These are phyloP conservation scores for Tragopan temminckii DNA, from an alignment of 2,797 vertebrate species.

Conservation along the genomic window DNA sequence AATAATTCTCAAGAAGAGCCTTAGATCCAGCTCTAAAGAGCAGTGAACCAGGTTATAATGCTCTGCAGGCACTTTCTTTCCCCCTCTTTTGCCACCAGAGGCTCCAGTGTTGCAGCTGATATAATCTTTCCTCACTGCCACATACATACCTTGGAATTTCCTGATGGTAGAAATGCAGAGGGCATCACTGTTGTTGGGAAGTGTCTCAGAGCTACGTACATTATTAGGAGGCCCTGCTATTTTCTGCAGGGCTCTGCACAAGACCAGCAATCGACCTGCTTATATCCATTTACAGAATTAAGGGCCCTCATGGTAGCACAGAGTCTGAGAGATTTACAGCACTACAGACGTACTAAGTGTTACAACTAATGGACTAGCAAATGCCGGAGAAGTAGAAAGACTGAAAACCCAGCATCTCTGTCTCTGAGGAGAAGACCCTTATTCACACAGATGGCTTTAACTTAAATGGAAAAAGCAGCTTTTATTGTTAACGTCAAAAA, in stretches of 20 bases:
- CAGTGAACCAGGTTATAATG: not conserved
- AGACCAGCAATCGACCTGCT: not conserved
- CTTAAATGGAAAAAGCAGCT: constrained; percentile 29
- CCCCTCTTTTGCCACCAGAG: rapidly evolving
- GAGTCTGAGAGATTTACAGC: not conserved
- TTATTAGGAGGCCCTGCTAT: not conserved
- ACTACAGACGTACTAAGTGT: not conserved
- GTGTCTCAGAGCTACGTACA: not conserved
- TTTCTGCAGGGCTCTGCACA: not conserved
- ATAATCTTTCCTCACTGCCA: not conserved
- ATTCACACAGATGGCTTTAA: not conserved
- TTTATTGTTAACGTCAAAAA: not conserved
- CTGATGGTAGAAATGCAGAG: not conserved
- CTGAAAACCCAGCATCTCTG: constrained; percentile 2
- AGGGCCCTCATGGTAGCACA: not conserved
- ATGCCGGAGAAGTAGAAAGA: not conserved
- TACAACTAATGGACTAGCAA: constrained; percentile 5
- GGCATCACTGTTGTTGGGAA: not conserved
- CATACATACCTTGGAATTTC: not conserved
- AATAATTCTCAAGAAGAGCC: not conserved
- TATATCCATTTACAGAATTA: not conserved
- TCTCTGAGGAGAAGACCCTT: not conserved
- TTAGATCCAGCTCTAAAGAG: not conserved
- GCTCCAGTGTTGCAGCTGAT: not conserved
- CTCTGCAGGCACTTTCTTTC: not conserved